A percentile compares a stretch with the other conserved stretches of the same genome.
These are phyloP conservation scores for Phaethon lepturus DNA, from an alignment of 2,113 vertebrate genomes.

Conservation along the genomic window DNA sequence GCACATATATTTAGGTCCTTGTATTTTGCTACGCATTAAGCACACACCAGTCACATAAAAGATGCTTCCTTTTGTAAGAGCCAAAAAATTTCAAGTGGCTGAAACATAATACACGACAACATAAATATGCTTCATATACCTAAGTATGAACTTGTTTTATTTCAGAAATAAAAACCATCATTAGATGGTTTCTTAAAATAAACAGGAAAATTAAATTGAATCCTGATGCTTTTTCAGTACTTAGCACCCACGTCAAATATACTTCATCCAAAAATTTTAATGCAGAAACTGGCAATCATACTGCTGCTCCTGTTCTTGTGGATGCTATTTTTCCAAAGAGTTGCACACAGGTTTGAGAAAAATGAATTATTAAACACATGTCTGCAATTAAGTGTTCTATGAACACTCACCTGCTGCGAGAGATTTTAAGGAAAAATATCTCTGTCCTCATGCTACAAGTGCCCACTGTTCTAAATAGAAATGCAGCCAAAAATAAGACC, in stretches of 20 bases:
- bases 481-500: constrained; percentile 24
- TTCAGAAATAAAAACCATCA: background rate
- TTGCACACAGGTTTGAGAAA: background rate
- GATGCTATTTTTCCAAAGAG: background rate
- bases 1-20: background rate
- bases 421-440: background rate
- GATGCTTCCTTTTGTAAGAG: background rate
- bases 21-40: background rate
- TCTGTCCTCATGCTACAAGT: background rate
- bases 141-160: constrained; percentile 6
- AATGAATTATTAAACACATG: constrained; percentile 19
- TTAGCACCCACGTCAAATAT: background rate
- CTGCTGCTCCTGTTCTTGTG: background rate
- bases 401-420: background rate
- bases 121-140: background rate
- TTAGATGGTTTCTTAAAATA: constrained; percentile 26
- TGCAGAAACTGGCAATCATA: background rate
- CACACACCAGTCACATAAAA: background rate
- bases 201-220: background rate
- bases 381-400: constrained; percentile 40
- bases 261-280: constrained; percentile 4
- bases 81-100: background rate
- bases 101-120: background rate
- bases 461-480: constrained; percentile 22
- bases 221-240: background rate